Evolutionary conservation across 2,113 vertebrate species (phyloP), one percentile per base, ranked within the genome.

Genomic region (Synchiropus splendidus): DNA sequence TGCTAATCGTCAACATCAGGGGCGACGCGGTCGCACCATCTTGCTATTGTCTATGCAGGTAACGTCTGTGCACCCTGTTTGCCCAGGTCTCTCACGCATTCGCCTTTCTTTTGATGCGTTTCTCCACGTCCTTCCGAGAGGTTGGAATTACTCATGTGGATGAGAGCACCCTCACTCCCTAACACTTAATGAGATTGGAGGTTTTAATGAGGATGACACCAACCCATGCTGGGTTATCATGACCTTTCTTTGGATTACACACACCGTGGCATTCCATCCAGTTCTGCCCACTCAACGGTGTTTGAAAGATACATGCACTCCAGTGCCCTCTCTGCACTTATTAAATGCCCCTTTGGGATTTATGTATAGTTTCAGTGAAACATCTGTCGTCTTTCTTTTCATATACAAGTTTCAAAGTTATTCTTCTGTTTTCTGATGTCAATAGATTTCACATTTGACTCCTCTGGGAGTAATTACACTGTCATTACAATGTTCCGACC

Each of bases 41-140:
- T 61, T 54, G 45, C 48, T 59, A 41, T 54, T 54, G 42, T 63
- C 54, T 45, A 12, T 15, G 32, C 18, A 12, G 42, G 50, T 66
- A 39, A 41, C 63, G 70, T 59, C 48, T 48, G 51, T 67, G 51
- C 50, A 53, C 50, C 31, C 2, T 42, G 40, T 69, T 64, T 64
- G 41, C 54, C 52, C 33, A n/a, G 36, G 38, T 37, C 48, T 61
- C 67, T 71, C 36, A 61, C 11, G 14, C 45, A 36, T 61, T 40
- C 47, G 4, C 15, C 14, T 49, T 27, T 27, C 16, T 52, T 43
- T 54, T 73, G 59, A 30, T 67, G 51, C 44, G 18, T 36, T 48
- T 52, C 42, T 52, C 72, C 67, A 64, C 79, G 58, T 42, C 77
- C 86, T 84, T 76, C 85, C 83, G 85, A 81, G 86, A 85, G 81